phyloP scores from a whole-genome alignment of 2,797 vertebrate species.

The Parauchenoglanis punctatus region DNA sequence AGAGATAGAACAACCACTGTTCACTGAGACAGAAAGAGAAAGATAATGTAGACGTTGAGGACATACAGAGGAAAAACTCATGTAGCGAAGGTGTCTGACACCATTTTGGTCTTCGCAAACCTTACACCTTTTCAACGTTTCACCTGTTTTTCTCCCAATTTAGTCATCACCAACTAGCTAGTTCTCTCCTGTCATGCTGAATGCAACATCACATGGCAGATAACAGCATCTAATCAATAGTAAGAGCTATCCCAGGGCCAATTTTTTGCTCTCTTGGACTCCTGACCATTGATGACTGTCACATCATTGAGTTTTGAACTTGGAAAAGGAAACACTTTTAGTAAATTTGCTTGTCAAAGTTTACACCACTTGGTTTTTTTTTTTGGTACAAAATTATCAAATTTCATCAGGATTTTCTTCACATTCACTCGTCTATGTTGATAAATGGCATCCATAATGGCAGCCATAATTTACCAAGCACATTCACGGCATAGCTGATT shows the following conservation, averaged over 20 bases:
- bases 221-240: not conserved
- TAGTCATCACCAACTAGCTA: not conserved
- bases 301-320: not conserved
- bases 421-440: not conserved
- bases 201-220: not conserved
- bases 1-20: slow-evolving; percentile 16
- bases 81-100: not conserved
- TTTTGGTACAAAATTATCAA: not conserved
- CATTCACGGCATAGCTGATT: not conserved
- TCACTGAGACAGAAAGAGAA: not conserved
- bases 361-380: too few species aligned
- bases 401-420: not conserved
- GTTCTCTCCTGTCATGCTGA: not conserved
- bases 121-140: not conserved
- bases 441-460: not conserved
- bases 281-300: not conserved
- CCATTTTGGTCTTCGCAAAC: not conserved
- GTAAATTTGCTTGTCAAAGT: not conserved
- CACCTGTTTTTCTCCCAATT: not conserved
- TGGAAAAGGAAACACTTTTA: not conserved
- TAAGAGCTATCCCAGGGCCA: not conserved
- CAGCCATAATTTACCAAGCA: not conserved
- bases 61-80: not conserved
- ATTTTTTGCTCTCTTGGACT: not conserved
- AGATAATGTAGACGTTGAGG: not conserved